Percentiles rank a stretch among this genome's conserved stretches.
These are phyloP conservation scores for Microctonus aethiopoides DNA, from an alignment of 2,888 invertebrate genomes.

Conservation along the genomic window DNA sequence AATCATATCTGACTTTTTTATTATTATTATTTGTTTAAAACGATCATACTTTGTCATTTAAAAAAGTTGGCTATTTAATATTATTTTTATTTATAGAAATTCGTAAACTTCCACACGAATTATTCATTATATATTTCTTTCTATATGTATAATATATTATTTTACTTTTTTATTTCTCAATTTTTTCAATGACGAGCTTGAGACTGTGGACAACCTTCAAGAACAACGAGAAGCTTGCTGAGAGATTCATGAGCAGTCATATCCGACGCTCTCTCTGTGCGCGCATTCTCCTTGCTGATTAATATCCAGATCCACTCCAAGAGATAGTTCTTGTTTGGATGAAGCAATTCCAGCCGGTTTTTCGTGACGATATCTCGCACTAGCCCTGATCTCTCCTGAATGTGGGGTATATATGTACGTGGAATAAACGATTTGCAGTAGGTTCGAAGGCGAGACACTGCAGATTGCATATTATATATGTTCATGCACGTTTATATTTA, in stretches of 20 bases:
- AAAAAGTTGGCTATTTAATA: no score
- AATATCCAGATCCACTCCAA: conserved; percentile 60
- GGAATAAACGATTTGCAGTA: conserved; percentile 6
- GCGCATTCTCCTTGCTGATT: conserved; percentile 48
- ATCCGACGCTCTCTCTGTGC: conserved; percentile 13
- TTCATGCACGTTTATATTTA: conserved; percentile 1
- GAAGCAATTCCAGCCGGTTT: conserved; percentile 63
- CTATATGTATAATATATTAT: no score
- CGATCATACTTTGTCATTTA: no score
- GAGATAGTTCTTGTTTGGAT: conserved; percentile 61
- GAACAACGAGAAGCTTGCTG: conserved; percentile 15
- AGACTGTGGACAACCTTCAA: background rate
- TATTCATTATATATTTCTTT: conserved; percentile 27
- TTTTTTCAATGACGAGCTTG: conserved; percentile 32
- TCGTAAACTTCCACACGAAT: background rate
- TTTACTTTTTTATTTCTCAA: conserved; percentile 27
- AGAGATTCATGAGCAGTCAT: conserved; percentile 30
- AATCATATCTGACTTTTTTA: no score
- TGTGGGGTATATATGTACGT: conserved; percentile 35
- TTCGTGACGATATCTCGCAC: conserved; percentile 57
- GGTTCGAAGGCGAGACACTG: conserved; percentile 2
- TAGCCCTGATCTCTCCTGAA: conserved; percentile 41
- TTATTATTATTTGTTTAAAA: no score
- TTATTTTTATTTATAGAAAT: background rate
- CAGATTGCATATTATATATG: background rate